Evolutionary conservation across 2,888 invertebrate genomes (phyloP).

Genomic region (Pristionchus exspectatus): DNA sequence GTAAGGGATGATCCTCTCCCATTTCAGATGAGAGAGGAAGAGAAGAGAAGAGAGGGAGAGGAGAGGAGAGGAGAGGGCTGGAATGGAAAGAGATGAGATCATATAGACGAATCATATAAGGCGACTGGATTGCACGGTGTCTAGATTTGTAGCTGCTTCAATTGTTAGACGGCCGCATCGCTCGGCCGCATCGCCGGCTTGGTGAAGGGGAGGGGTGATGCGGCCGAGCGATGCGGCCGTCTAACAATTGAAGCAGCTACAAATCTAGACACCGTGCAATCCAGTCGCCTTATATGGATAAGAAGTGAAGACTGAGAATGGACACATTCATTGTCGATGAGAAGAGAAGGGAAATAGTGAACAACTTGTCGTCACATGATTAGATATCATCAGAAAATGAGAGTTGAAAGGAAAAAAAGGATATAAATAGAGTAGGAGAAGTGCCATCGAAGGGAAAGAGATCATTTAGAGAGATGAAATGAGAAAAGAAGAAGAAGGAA

Average conservation of each 20-base stretch:
- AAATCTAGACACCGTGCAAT: too few species aligned
- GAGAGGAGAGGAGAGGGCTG: slow-evolving; percentile 40
- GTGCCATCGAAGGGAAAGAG: background rate
- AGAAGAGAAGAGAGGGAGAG: slow-evolving; percentile 41
- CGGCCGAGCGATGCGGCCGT: too few species aligned
- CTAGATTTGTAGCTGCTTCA: too few species aligned
- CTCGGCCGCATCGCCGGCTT: too few species aligned
- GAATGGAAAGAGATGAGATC: slow-evolving; percentile 4
- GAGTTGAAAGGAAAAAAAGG: background rate
- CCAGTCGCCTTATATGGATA: too few species aligned
- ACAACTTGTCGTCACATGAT: background rate
- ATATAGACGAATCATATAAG: background rate
- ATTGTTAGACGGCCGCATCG: too few species aligned
- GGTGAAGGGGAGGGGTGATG: too few species aligned
- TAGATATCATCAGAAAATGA: background rate
- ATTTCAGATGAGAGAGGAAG: slow-evolving; percentile 20
- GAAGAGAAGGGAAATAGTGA: background rate
- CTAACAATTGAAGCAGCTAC: too few species aligned
- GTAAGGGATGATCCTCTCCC: slow-evolving; percentile 46
- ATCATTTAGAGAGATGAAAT: background rate
- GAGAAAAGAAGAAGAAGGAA: slow-evolving; percentile 25
- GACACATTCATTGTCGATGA: background rate
- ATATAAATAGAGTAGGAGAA: background rate
- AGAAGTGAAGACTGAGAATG: background rate
- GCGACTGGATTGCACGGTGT: too few species aligned